A percentile compares a stretch with the other conserved stretches of the same genome.
Conservation (phyloP, 2,797 vertebrate species). For the Gobionotothen gibberifrons region DNA sequence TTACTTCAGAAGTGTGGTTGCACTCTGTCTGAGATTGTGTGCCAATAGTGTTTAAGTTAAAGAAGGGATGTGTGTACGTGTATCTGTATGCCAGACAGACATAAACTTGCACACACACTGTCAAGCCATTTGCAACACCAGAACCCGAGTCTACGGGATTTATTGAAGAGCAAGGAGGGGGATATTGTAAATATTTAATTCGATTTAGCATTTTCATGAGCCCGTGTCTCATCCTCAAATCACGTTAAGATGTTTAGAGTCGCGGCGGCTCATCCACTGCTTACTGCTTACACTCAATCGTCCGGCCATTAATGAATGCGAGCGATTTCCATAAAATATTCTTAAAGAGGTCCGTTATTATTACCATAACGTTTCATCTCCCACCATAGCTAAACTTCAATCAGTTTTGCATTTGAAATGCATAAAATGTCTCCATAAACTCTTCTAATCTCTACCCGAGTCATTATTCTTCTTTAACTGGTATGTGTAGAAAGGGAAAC, state of each 20-base stretch:
- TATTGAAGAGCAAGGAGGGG: constrained; percentile 57
- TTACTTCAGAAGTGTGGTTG: constrained; percentile 47
- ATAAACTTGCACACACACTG: constrained; percentile 12
- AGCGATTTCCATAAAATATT: constrained; percentile 90
- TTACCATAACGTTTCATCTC: constrained; percentile 83
- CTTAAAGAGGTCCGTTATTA: constrained; percentile 84
- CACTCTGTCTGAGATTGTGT: constrained; percentile 31
- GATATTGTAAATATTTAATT: constrained; percentile 84
- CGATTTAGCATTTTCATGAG: constrained; percentile 87
- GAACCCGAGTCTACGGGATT: constrained; percentile 46
- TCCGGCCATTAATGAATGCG: constrained; percentile 84
- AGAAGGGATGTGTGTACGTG: background rate
- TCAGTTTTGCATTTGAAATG: constrained; percentile 84
- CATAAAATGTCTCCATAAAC: constrained; percentile 81
- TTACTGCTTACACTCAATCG: constrained; percentile 76
- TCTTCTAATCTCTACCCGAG: constrained; percentile 74
- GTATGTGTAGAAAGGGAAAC: constrained; percentile 65
- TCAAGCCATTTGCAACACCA: constrained; percentile 33
- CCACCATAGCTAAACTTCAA: constrained; percentile 78
- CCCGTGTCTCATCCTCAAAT: constrained; percentile 80
- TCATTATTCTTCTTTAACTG: constrained; percentile 77
- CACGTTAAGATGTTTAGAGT: constrained; percentile 85
- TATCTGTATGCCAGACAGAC: constrained; percentile 21
- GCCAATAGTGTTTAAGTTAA: background rate
- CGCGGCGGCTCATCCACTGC: constrained; percentile 78